phyloP scores from a whole-genome alignment of 2,888 invertebrate genomes.

The Amaurobius ferox region DNA sequence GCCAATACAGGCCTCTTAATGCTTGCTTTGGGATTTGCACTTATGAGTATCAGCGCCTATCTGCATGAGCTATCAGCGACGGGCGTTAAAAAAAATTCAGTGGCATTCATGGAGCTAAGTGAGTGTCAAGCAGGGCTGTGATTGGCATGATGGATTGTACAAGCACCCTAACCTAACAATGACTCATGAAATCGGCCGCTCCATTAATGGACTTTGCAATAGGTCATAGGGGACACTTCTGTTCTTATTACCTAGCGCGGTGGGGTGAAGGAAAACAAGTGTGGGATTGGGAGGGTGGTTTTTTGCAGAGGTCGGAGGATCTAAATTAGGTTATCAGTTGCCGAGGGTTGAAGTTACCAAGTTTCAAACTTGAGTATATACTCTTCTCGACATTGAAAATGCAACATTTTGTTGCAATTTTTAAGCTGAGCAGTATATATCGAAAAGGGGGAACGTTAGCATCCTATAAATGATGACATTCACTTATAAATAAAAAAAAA shows the following conservation, averaged over 20 bases:
- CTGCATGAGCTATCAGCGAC: neutral
- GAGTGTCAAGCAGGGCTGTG: slow-evolving; percentile 20
- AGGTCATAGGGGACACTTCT: slow-evolving; percentile 69
- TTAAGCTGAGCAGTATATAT: too few species aligned
- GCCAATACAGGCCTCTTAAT: too few species aligned
- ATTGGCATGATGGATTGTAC: slow-evolving; percentile 62
- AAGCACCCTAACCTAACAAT: slow-evolving; percentile 11
- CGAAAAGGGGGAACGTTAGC: too few species aligned
- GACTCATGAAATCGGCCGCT: slow-evolving; percentile 12
- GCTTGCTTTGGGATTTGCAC: neutral
- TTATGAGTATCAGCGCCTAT: neutral
- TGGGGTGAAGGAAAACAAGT: slow-evolving; percentile 21
- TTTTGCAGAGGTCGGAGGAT: neutral
- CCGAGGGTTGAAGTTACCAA: neutral
- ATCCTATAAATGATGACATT: too few species aligned
- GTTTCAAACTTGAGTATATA: too few species aligned
- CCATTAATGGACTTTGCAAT: slow-evolving; percentile 69
- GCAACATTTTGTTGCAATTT: too few species aligned
- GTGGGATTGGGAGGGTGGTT: neutral
- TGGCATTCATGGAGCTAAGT: slow-evolving; percentile 4
- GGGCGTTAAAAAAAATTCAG: slow-evolving; percentile 13
- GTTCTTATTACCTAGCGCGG: slow-evolving; percentile 38
- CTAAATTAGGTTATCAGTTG: neutral
- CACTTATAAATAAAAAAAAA: too few species aligned
- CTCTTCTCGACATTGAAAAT: too few species aligned